Base-by-base conservation (phyloP, 2,113 vertebrate genomes). In the Entomyzon cyanotis region DNA sequence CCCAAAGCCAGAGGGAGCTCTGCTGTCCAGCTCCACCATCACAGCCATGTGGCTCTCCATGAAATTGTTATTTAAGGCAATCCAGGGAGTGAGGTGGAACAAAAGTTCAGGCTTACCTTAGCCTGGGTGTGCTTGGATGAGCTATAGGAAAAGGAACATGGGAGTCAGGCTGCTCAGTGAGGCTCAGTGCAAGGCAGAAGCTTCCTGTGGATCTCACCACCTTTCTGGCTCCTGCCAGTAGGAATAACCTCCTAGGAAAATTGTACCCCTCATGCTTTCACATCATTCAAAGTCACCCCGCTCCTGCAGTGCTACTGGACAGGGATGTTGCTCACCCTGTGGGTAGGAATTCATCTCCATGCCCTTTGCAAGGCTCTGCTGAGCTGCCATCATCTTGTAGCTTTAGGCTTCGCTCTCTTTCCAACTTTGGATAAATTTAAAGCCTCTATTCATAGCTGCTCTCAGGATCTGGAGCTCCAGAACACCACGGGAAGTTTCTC, bases 401-500 rank as follows among this genome's bases (percentile, higher is more conserved):
- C 89, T 84, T 92, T 74, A 81, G 55, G 60, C 84, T 94, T 86
- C 35, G 3, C 50, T 70, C 50, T 53, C 89, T 77, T 73, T 67
- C 91, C 84, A 92, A 21, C 30, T 47, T 19, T 28, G 60, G 86
- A 80, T 94, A 94, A 95, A 92, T 94, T 89, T 95, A 81, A 90
- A 93, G 73, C 68, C 5, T 6, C 86, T 94, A 89, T 95, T 97
- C 80, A 71, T 92, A 94, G 91, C 80, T 90, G 69, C 68, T 90
- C 58, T 77, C 39, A 35, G 93, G 87, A 95, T 94, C 86, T 92
- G 86, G 84, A 95, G 93, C 76, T 95, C 84, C 84, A 91, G 93
- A 95, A 95, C 81, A 83, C 69, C 81, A 84, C 23, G 78, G 96
- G 91, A 95, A 95, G 89, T 41, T 82, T 92, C 70, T 95, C 84